These are phyloP conservation scores for Terebella lapidaria DNA, from an alignment of 2,888 invertebrate species.

Conservation along the genomic window DNA sequence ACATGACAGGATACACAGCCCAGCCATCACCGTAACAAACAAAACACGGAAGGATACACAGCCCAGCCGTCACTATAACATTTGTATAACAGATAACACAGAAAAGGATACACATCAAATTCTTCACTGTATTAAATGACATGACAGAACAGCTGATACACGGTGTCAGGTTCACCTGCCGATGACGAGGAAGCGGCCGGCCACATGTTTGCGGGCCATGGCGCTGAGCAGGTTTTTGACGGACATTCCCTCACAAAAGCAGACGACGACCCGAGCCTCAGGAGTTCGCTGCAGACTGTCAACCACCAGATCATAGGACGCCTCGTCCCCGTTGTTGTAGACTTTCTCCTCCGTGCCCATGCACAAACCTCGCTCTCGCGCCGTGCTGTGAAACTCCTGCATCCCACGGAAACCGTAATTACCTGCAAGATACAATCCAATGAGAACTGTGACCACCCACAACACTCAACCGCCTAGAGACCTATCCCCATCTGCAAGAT, in stretches of 20 bases:
- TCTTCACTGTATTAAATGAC: no score
- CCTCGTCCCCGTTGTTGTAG: slow-evolving; percentile 60
- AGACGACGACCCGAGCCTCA: slow-evolving; percentile 65
- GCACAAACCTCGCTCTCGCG: slow-evolving; percentile 66
- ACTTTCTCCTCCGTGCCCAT: slow-evolving; percentile 68
- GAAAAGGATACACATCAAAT: no score
- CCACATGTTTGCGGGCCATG: slow-evolving; percentile 59
- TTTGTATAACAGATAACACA: no score
- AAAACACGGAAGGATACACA: no score
- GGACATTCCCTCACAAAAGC: slow-evolving; percentile 75
- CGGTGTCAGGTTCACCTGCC: no score
- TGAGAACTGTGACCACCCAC: no score
- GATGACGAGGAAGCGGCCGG: slow-evolving; percentile 63
- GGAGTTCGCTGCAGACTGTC: slow-evolving; percentile 58
- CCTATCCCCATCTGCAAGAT: neutral
- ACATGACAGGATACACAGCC: no score
- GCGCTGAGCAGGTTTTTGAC: slow-evolving; percentile 65
- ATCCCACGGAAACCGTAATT: slow-evolving; percentile 74
- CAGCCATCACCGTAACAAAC: no score
- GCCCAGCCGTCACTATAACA: no score
- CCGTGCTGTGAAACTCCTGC: slow-evolving; percentile 69
- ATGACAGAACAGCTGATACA: no score
- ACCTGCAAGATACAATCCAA: slow-evolving; percentile 58
- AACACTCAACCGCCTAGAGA: no score
- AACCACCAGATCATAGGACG: slow-evolving; percentile 54